Evolutionary conservation across 2,113 vertebrate genomes (phyloP), one percentile per base, ranked within the genome.

Genomic region (Rhinolophus sinicus): DNA sequence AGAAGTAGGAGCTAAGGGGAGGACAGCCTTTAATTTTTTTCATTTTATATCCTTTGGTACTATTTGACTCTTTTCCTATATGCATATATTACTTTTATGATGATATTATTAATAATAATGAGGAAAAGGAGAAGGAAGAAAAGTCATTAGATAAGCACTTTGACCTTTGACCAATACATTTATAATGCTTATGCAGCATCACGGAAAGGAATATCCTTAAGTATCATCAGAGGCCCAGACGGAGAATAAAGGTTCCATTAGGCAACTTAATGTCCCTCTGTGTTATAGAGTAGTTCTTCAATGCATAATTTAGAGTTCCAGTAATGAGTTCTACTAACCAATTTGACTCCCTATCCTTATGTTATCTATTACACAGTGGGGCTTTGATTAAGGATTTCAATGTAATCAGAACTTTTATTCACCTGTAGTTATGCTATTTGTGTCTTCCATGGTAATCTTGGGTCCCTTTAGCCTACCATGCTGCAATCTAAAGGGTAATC

Each of bases 241-340:
- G 56, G 73, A 92, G 47, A 96, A 83, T 64, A 94, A 64, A 50
- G 15, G 28, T 96, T 97, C 89, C 94, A 96, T 96, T 90, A 95
- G 81, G 64, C 67, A 95, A 76, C 70, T 97, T 96, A 96, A 98
- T 90, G 73, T 82, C 80, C n/a, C 7, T 97, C 69, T 98, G 97
- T 86, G 93, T 98, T 96, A 83, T 95, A 92, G 87, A 98, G 97
- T 72, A 97, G 96, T 28, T 94, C 95, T 89, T 92, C 70, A 47
- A 96, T 98, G 94, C 92, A 98, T 97, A 98, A 98, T 97, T 97
- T 96, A 97, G 78, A 60, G 4, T 60, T n/a, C 38, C 26, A 60
- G n/a, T 97, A 98, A 98, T 97, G 95, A 97, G 58, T 97, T 97
- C 90, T 73, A 44, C 93, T 88, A 95, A 97, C 90, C 33, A 30